Base-by-base conservation (phyloP, 2,888 invertebrate genomes). In the Drosophila anomalata region DNA sequence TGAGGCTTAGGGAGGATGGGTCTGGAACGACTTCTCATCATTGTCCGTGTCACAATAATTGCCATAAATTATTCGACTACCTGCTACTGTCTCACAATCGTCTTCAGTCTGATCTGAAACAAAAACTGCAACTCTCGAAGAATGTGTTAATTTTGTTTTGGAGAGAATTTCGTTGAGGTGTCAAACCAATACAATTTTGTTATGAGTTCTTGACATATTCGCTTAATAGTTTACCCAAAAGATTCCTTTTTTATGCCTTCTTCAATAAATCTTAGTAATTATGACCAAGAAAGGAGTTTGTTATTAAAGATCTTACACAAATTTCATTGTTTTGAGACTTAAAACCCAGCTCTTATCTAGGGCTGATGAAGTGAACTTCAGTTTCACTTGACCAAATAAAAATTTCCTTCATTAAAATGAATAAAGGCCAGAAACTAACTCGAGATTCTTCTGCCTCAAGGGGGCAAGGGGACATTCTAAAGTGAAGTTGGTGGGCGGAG, bases 31-130 rank as follows among this genome's bases (percentile, higher is more conserved):
- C 51, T 53, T 62, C 39, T 52, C 62, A 61, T 73, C 41, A 58
- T 65, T 39, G 65, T 69, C 68, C 66, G 60, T 85, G 85, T 82
- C 85, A 87, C 72, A 87, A 84, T 86, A 86, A 85, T 84, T 79
- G 79, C 76, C 82, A 78, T 85, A 73, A 84, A 77, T 79, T 75
- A 73, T 68, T 68, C 54, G 31, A 29, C 66, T 84, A 79, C 81
- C 86, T 82, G 85, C 87, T 82, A 85, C 87, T 68, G 85, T 73
- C 51, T 60, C 31, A 39, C 33, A 14, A 33, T 29, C 33, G 51
- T 36, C 56, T 31, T 29, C 9, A 52, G 33, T 11, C 46, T 17
- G 14, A 14, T 14, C 26, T 57, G 24, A 24, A 67, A 62, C 62
- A 47, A 65, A 65, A 52, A 46, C 31, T 12, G n/a, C 3, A 52